Evolutionary conservation across 2,888 invertebrate species (phyloP).

Genomic region (Copidosoma aretas): DNA sequence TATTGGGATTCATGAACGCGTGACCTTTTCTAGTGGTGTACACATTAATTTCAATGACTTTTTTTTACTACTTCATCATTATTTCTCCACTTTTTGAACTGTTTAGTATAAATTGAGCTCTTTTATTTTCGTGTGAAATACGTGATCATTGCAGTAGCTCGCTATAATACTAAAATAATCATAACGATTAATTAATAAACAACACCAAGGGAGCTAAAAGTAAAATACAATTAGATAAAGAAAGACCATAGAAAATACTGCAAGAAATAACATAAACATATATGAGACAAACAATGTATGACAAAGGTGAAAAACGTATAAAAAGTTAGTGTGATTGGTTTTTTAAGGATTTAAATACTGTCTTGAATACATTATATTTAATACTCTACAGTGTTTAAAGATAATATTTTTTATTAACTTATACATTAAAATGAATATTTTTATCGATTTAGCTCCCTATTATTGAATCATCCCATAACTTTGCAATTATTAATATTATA

Average conservation of each 20-base stretch:
- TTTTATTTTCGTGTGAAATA: too few relatives aligned
- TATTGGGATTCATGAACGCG: too few relatives aligned
- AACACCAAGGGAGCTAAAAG: background rate
- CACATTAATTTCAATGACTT: too few relatives aligned
- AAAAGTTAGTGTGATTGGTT: conserved; percentile 45
- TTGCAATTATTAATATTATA: conserved; percentile 31
- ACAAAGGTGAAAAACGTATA: background rate
- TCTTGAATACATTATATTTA: conserved; percentile 51
- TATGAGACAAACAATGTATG: too few relatives aligned
- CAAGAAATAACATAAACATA: too few relatives aligned
- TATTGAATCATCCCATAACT: conserved; percentile 45
- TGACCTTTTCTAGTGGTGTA: too few relatives aligned
- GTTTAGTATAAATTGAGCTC: too few relatives aligned
- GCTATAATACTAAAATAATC: too few relatives aligned
- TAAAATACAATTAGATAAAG: background rate
- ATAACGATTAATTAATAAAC: too few relatives aligned
- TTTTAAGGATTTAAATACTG: conserved; percentile 54
- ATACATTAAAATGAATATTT: conserved; percentile 55
- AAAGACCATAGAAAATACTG: background rate
- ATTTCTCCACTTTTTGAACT: too few relatives aligned
- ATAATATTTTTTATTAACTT: conserved; percentile 58
- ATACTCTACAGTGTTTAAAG: conserved; percentile 45
- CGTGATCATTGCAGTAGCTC: too few relatives aligned
- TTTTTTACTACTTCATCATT: too few relatives aligned
- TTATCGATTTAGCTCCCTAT: conserved; percentile 54